Base-by-base conservation (phyloP, 2,888 invertebrate species). In the Pachydiplax longipennis region DNA sequence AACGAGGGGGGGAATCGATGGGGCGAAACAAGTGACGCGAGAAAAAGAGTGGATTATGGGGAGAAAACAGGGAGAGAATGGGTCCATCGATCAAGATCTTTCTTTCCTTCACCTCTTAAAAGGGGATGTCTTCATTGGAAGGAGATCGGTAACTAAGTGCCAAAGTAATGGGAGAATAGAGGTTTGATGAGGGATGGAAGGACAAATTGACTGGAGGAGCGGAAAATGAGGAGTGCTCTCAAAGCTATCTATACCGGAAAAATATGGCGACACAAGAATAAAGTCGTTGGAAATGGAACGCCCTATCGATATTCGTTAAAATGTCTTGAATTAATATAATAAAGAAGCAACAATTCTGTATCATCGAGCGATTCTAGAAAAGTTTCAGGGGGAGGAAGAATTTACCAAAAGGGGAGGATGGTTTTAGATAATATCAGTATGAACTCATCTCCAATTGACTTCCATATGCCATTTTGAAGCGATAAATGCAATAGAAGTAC, bases 1-100 rank as follows among this genome's bases (percentile, higher is more conserved):
- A 53, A 48, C n/a, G n/a, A 25, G 40, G 48, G 25, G n/a, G 25
- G n/a, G 82, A 48, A 53, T 48, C 10, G 53, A 53, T 48, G 44
- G 8, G 25, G 25, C 10, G n/a, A 82, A 13, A 15, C 10, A 48
- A 48, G 48, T 25, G 22, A 31, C 48, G 31, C 15, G 48, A 15
- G 53, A 48, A 82, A 48, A 15, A n/a, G 82, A 82, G 82, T 82
- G 82, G 82, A 82, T 82, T 82, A 82, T 48, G 82, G 48, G 31
- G 25, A 82, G 48, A 13, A 53, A 53, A 53, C 82, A 48, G 25
- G 31, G 82, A 44, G 80, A 80, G 80, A 82, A 31, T n/a, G 82
- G 48, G 82, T 48, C 82, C 82, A 82, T 82, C 82, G 82, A 82
- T 82, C 82, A 82, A 31, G 48, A 82, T 82, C 82, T 82, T 48